Percentiles rank a stretch among this genome's conserved stretches.
These are phyloP conservation scores for Nymphalis urticae DNA, from an alignment of 2,888 invertebrate genomes.

Conservation along the genomic window DNA sequence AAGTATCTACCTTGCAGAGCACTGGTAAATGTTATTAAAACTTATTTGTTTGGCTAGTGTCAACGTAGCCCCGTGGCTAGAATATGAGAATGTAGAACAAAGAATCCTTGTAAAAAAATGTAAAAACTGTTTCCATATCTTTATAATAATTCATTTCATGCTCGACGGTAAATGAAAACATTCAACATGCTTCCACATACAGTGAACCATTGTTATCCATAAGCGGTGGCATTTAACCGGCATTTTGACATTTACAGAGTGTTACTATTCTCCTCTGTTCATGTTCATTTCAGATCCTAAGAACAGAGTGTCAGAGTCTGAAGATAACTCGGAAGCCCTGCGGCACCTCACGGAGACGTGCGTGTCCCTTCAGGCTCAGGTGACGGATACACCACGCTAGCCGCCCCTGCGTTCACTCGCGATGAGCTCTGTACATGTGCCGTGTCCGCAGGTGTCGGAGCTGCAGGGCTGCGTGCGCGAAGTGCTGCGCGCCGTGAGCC, in stretches of 20 bases:
- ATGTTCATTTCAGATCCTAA: constrained; percentile 54
- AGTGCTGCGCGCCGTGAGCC: constrained; percentile 86
- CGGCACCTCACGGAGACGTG: constrained; percentile 89
- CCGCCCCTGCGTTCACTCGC: no score
- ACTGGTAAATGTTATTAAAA: constrained; percentile 49
- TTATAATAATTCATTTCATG: neutral
- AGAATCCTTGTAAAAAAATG: no score
- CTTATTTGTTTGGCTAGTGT: neutral
- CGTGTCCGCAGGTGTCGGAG: constrained; percentile 85
- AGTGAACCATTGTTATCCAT: no score
- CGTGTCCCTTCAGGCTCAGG: constrained; percentile 87
- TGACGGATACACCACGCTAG: constrained; percentile 47
- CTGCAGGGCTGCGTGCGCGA: constrained; percentile 90
- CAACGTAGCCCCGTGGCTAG: neutral
- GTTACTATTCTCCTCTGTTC: no score
- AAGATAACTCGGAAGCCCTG: constrained; percentile 81
- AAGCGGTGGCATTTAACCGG: no score
- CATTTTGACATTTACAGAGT: no score
- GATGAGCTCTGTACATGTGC: constrained; percentile 16
- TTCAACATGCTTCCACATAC: no score
- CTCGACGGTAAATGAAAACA: no score
- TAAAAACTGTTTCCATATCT: no score
- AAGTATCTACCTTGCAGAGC: constrained; percentile 86
- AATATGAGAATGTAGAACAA: no score
- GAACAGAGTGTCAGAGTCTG: constrained; percentile 55